phyloP scores from a whole-genome alignment of 2,888 invertebrate genomes.

The Cephalotes varians region DNA sequence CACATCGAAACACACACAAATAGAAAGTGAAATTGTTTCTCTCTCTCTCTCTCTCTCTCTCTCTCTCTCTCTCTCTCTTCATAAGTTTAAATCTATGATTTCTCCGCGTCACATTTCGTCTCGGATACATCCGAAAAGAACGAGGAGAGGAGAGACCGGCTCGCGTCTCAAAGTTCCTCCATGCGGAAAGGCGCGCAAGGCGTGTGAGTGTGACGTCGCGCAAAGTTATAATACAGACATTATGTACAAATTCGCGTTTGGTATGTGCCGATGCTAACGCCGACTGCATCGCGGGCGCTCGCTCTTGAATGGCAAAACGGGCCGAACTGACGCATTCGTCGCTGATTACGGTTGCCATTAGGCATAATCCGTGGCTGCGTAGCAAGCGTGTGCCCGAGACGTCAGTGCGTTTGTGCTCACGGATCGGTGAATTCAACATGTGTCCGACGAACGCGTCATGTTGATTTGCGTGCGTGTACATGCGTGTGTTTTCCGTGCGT shows the following conservation, averaged over 20 bases:
- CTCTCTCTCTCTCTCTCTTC: background rate
- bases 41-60: conserved; percentile 1
- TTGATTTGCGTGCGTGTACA: background rate
- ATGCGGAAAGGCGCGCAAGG: conserved; percentile 38
- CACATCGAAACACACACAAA: conserved; percentile 70
- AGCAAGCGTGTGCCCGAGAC: conserved; percentile 33
- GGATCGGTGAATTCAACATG: conserved; percentile 37
- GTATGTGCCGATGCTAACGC: conserved; percentile 67
- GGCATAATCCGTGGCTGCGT: conserved; percentile 40
- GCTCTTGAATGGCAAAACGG: conserved; percentile 42
- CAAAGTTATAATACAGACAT: conserved; percentile 78
- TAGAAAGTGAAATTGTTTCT: conserved; percentile 64
- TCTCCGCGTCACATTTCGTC: background rate
- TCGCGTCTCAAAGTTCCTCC: conserved; percentile 12
- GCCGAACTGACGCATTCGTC: conserved; percentile 31
- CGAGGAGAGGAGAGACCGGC: conserved; percentile 19
- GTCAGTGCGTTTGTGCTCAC: conserved; percentile 38
- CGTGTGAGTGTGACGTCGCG: conserved; percentile 63
- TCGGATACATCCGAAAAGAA: conserved; percentile 5
- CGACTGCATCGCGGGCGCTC: conserved; percentile 33
- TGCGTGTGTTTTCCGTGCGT: background rate
- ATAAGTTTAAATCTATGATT: background rate
- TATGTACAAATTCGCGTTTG: conserved; percentile 74
- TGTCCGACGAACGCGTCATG: conserved; percentile 25
- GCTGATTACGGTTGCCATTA: conserved; percentile 51